Evolutionary conservation across 1,140 invertebrate genomes (phyloP), one percentile per base, ranked within the genome.

Genomic region (Bombus confusus): DNA sequence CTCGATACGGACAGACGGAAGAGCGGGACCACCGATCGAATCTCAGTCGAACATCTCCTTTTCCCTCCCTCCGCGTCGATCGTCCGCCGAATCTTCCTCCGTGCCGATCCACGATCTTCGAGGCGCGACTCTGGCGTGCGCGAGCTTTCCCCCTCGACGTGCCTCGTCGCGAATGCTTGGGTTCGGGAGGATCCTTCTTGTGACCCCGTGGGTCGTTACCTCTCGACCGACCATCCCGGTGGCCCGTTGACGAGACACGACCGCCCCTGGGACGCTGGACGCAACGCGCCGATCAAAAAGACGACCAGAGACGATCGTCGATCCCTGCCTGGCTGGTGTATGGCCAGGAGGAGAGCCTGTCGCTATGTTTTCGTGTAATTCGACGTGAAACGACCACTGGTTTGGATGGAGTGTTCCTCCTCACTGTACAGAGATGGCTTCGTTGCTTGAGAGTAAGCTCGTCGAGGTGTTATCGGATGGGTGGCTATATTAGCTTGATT

Each of bases 231-330:
- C 83, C 88, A 86, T 69, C 88, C 69, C 83, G 89, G 88, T 90
- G 89, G 89, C 86, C 88, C 59, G 88, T 87, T 90, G 89, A 90
- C 89, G 88, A 90, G 89, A 90, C 89, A 89, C 86, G 88, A 87
- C 89, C 89, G 88, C 89, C 89, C 86, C 83, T 90, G 86, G 75
- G 66, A 89, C 77, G 79, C 64, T n/a, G 39, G 76, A 76, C 81
- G 81, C 81, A 83, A 76, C 81, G 81, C 47, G 34, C 68, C 83
- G 57, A 85, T 85, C 52, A 64, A 85, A 85, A 80, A 84, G 66
- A 85, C 52, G 66, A 80, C 15, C 37, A 80, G 37, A 15, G 31
- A 72, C 34, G 52, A 47, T 68, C 77, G 77, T 80, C 77, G 41
- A 47, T n/a, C 31, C 34, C 15, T 22, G 8, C 3, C 31, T 25